Conservation (phyloP, 2,888 invertebrate genomes). For the Epinotia ramella region DNA sequence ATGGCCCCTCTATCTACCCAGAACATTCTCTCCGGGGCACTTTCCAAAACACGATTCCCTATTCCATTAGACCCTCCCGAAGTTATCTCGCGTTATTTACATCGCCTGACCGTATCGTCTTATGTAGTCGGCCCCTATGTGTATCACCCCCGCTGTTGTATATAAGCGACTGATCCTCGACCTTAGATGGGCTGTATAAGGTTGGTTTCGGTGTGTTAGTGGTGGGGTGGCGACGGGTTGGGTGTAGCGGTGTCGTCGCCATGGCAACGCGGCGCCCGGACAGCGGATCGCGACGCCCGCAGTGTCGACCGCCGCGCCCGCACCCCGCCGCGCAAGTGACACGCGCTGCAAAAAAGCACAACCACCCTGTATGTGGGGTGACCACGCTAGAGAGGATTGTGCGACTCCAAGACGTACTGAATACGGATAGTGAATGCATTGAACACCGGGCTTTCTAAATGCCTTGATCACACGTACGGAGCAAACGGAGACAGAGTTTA, state of each 20-base stretch:
- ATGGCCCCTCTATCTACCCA: conserved; percentile 73
- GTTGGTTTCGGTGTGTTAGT: conserved; percentile 61
- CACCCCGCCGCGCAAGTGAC: conserved; percentile 83
- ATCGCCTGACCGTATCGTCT: conserved; percentile 84
- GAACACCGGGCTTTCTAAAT: not conserved
- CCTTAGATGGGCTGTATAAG: conserved; percentile 65
- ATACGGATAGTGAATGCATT: not conserved
- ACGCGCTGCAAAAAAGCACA: conserved; percentile 84
- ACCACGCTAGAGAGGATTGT: conserved; percentile 45
- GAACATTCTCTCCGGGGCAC: conserved; percentile 81
- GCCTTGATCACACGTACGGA: too few species aligned
- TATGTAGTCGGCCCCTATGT: conserved; percentile 81
- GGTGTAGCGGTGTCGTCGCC: conserved; percentile 85
- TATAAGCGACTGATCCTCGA: conserved; percentile 74
- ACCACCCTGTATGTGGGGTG: conserved; percentile 71
- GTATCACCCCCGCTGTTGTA: conserved; percentile 58
- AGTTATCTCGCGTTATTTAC: conserved; percentile 85
- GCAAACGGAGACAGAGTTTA: too few species aligned
- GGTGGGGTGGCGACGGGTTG: conserved; percentile 55
- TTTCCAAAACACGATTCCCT: conserved; percentile 83
- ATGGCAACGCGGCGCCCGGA: conserved; percentile 86
- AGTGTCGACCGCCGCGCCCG: conserved; percentile 84
- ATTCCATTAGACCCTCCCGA: conserved; percentile 84
- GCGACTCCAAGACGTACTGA: not conserved
- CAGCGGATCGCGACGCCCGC: conserved; percentile 87